Percentiles rank a stretch among this genome's conserved stretches.
These are phyloP conservation scores for Mellivora capensis DNA, from an alignment of 2,113 vertebrate genomes.

Conservation along the genomic window DNA sequence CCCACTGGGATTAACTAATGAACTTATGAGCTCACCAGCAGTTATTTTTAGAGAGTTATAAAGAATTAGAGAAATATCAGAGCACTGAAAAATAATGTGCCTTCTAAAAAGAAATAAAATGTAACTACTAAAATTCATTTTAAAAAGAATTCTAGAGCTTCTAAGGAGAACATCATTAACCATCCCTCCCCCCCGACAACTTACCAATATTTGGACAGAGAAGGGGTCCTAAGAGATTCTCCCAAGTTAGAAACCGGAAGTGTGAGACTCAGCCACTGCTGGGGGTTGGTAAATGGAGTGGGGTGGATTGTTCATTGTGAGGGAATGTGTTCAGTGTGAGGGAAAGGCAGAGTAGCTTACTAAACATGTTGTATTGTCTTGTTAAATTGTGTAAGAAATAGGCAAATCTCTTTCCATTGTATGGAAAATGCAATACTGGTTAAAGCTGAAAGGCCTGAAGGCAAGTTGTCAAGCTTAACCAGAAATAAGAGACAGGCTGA, in stretches of 20 bases:
- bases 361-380: neutral
- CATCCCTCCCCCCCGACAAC: neutral
- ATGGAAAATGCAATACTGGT: neutral
- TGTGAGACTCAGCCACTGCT: neutral
- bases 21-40: slow-evolving; percentile 77
- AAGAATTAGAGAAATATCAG: slow-evolving; percentile 72
- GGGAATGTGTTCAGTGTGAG: too few species aligned
- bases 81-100: slow-evolving; percentile 58
- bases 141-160: slow-evolving; percentile 52
- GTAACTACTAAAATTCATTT: slow-evolving; percentile 39
- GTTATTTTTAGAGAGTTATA: slow-evolving; percentile 81
- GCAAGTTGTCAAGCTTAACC: neutral
- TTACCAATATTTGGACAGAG: neutral
- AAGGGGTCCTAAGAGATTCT: neutral
- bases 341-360: neutral
- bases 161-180: slow-evolving; percentile 21
- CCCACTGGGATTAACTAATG: slow-evolving; percentile 78
- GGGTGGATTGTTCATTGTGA: neutral
- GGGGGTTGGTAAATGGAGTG: too few species aligned
- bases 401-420: neutral
- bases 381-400: neutral
- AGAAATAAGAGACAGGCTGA: neutral
- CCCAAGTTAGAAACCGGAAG: neutral
- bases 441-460: neutral
- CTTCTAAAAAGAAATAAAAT: slow-evolving; percentile 65